Evolutionary conservation across 2,888 invertebrate species (phyloP).

Genomic region (Osmoderma eremita): DNA sequence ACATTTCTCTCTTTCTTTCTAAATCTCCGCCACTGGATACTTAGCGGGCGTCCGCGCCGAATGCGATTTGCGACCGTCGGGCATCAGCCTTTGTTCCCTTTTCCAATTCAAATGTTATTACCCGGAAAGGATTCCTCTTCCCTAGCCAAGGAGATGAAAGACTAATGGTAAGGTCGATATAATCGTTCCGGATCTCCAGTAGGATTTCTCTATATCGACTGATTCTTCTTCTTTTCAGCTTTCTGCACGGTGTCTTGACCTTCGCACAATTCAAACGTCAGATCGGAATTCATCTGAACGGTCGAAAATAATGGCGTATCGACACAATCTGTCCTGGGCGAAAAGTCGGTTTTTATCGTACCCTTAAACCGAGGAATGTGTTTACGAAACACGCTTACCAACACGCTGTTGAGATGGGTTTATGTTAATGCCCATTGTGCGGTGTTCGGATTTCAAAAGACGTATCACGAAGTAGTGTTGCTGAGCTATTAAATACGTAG

Average conservation of each 20-base stretch:
- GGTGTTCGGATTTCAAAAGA: too few species aligned
- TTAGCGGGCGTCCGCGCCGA: constrained; percentile 9
- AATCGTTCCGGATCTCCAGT: constrained; percentile 15
- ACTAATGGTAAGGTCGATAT: constrained; percentile 33
- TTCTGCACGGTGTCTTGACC: constrained; percentile 2
- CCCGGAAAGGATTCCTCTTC: constrained; percentile 26
- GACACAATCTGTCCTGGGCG: constrained; percentile 15
- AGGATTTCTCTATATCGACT: constrained; percentile 28
- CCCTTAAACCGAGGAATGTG: constrained; percentile 10
- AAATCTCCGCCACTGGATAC: background rate
- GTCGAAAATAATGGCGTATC: constrained; percentile 18
- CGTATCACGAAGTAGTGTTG: too few species aligned
- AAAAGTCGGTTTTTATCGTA: constrained; percentile 8
- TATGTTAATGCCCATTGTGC: too few species aligned
- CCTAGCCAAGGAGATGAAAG: constrained; percentile 22
- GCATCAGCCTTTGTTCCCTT: constrained; percentile 22
- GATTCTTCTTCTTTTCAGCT: constrained; percentile 21
- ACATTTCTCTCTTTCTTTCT: constrained; percentile 3
- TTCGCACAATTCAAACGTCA: constrained; percentile 23
- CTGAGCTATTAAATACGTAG: too few species aligned
- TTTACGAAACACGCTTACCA: background rate
- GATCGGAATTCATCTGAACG: constrained; percentile 19
- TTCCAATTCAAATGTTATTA: constrained; percentile 38
- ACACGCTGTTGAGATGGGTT: too few species aligned
- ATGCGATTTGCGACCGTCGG: constrained; percentile 28